Evolutionary conservation across 2,113 vertebrate species (phyloP).

Genomic region (Grammomys surdaster): DNA sequence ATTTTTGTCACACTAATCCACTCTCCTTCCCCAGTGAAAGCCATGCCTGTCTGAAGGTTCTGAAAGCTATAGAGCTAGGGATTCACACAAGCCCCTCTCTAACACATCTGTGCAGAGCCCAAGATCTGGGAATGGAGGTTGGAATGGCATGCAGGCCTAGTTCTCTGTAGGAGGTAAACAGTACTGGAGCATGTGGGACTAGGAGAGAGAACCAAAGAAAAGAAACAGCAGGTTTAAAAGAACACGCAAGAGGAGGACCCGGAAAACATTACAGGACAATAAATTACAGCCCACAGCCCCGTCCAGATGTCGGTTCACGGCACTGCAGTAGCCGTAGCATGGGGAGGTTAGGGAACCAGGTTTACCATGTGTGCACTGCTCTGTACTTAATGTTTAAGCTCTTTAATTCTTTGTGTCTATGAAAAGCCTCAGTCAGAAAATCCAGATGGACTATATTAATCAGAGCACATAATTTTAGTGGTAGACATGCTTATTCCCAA

Average conservation of each 20-base stretch:
- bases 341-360: background rate
- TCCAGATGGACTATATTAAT: slow-evolving; percentile 78
- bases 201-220: background rate
- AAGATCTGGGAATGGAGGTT: background rate
- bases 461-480: slow-evolving; percentile 68
- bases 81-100: background rate
- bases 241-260: background rate
- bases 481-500: slow-evolving; percentile 64
- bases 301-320: slow-evolving; percentile 1
- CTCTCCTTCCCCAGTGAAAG: background rate
- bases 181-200: background rate
- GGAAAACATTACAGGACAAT: slow-evolving; percentile 21
- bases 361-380: slow-evolving; percentile 43
- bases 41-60: background rate
- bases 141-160: background rate
- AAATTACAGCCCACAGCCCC: slow-evolving; percentile 2
- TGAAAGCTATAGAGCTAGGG: background rate
- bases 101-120: fast-evolving
- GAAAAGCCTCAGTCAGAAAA: slow-evolving; percentile 74
- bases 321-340: slow-evolving; percentile 1
- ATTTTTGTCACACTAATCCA: background rate
- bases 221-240: slow-evolving; percentile 6
- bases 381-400: slow-evolving; percentile 62
- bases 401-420: slow-evolving; percentile 70
- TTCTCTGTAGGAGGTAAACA: no score